Conservation (phyloP, 2,888 invertebrate species). For the Acleris sparsana region DNA sequence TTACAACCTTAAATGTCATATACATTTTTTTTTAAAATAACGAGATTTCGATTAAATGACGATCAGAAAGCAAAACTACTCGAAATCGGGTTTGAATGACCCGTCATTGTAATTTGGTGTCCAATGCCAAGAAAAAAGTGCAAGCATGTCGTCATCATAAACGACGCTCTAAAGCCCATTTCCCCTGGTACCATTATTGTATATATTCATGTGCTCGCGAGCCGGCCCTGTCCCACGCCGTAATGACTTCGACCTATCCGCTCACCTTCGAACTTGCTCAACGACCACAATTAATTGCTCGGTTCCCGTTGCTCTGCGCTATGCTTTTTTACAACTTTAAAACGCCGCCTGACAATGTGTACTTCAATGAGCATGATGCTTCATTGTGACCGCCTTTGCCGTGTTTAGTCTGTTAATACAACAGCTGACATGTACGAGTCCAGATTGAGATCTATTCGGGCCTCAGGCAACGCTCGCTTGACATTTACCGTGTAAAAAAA, state of each 20-base stretch:
- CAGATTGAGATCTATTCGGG: too few relatives aligned
- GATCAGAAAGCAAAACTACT: too few relatives aligned
- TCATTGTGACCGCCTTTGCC: neutral
- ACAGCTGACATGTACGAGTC: too few relatives aligned
- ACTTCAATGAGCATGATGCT: neutral
- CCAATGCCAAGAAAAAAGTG: neutral
- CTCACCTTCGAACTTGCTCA: slow-evolving; percentile 32
- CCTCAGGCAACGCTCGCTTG: slow-evolving; percentile 1
- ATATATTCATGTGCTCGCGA: neutral
- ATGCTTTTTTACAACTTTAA: slow-evolving; percentile 1
- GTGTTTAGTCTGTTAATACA: neutral
- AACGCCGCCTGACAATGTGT: neutral
- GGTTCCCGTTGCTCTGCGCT: slow-evolving; percentile 11
- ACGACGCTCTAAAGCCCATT: neutral
- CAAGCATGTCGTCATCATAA: neutral
- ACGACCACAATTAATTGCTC: slow-evolving; percentile 24
- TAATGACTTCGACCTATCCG: slow-evolving; percentile 19
- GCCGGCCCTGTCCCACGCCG: neutral
- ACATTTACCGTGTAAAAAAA: slow-evolving; percentile 20
- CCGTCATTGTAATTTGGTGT: too few relatives aligned
- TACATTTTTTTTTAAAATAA: too few relatives aligned
- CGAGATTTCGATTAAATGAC: too few relatives aligned
- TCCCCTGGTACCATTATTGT: neutral
- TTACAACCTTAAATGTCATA: too few relatives aligned
- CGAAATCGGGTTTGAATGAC: too few relatives aligned